Evolutionary conservation across 1,140 invertebrate genomes (phyloP), one percentile per base, ranked within the genome.

Genomic region (Eriocheir sinensis): DNA sequence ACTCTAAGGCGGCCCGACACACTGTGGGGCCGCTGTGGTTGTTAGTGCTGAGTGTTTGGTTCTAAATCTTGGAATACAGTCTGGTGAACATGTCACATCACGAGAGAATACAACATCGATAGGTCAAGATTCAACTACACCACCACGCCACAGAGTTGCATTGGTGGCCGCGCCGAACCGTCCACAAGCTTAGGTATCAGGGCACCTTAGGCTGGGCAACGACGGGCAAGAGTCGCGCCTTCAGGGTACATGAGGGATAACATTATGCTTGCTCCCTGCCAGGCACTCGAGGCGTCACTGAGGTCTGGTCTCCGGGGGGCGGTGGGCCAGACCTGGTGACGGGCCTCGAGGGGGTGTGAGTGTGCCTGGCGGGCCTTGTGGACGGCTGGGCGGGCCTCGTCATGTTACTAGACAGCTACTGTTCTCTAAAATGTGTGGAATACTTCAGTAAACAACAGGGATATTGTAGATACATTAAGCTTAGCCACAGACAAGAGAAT

Each of bases 81-180:
- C 41, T 90, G 72, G 89, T 94, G 93, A 94, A 91, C 93, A 94
- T 27, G 41, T 93, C 92, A 93, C 92, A 93, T 88, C 93, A 94
- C 93, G 93, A 94, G 17, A 94, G 89, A 80, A 41, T 79, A 94
- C 93, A 94, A 94, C 93, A 94, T 83, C 93, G 89, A 94, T 91
- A 94, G 93, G 89, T 94, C 89, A 94, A 94, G 91, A 94, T 85
- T 91, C 88, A 91, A 91, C 93, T 94, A 94, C 93, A 94, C 93
- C 93, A 94, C 93, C 93, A 94, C 93, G 93, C 93, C 93, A 94
- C 93, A 94, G 89, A 94, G 93, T 94, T 94, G 93, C 93, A 94
- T 44, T 91, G 72, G 36, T 91, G 30, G 60, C 38, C 30, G 12
- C 79, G 27, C 93, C 36, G 36, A 34, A 48, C 34, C 36, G 53